Evolutionary conservation across 2,888 invertebrate genomes (phyloP), one percentile per base, ranked within the genome.

Genomic region (Autographa pulchrina): DNA sequence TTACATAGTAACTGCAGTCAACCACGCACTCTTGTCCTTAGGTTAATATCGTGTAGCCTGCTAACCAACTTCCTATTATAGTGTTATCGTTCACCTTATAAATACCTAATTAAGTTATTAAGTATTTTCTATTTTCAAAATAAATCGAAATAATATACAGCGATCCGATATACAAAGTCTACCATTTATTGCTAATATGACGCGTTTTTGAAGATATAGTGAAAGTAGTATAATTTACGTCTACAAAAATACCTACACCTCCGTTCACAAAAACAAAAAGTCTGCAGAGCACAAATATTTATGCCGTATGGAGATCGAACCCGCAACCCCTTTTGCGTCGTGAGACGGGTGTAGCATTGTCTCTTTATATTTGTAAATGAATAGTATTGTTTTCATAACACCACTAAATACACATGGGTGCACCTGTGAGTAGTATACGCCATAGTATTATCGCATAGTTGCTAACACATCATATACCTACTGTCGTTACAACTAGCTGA

Each of bases 241-340:
- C 43, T 14, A 43, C 43, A 16, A 41, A 43, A 43, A 48, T 16
- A n/a, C n/a, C n/a, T n/a, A n/a, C n/a, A n/a, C n/a, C 48, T 6
- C 6, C 48, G 4, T n/a, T n/a, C 48, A n/a, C 48, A 7, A 48
- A 48, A n/a, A 16, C 5, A 16, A 48, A 43, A 43, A 14, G 48
- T 48, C 16, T 48, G 48, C 48, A n/a, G 48, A n/a, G 6, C 48
- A 48, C n/a, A 48, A 48, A 48, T 48, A 48, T 48, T 48, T 48
- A 48, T n/a, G n/a, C 48, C 48, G n/a, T 48, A 48, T 48, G 48
- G 48, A 48, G 7, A 48, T 48, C 48, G 48, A 48, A 48, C 48
- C 48, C 48, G 7, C 48, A 48, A 48, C n/a, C 16, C 48, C 48
- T 48, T 16, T 48, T 48, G 5, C 48, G n/a, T 7, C n/a, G 48